phyloP scores from a whole-genome alignment of 2,888 invertebrate genomes.

The Loripinus fragilis region DNA sequence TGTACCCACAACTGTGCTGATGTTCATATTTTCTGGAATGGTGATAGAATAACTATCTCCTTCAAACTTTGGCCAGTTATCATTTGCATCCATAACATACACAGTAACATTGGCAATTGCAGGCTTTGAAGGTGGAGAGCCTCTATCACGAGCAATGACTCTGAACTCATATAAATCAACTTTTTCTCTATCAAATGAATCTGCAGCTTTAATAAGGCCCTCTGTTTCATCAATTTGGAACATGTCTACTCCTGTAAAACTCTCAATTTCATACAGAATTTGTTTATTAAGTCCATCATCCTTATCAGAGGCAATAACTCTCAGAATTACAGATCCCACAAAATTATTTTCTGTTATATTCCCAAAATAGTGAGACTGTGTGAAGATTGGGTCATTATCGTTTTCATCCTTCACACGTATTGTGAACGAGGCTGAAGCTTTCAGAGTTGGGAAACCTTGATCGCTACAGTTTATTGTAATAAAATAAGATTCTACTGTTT shows the following conservation, averaged over 20 bases:
- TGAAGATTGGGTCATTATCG: conserved; percentile 95
- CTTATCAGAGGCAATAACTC: conserved; percentile 92
- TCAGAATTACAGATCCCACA: conserved; percentile 87
- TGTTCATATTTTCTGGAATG: conserved; percentile 60
- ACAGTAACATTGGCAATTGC: conserved; percentile 58
- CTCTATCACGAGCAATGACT: conserved; percentile 61
- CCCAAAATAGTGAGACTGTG: conserved; percentile 55
- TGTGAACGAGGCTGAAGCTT: conserved; percentile 62
- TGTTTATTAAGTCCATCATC: conserved; percentile 60
- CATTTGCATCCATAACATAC: conserved; percentile 61
- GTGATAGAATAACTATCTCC: conserved; percentile 61
- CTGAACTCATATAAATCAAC: conserved; percentile 58
- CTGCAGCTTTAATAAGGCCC: conserved; percentile 61
- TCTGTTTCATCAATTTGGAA: conserved; percentile 55
- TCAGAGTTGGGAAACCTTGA: conserved; percentile 83
- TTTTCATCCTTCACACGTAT: conserved; percentile 91
- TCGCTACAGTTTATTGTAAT: conserved; percentile 86
- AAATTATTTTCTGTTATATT: conserved; percentile 68
- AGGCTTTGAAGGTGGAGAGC: conserved; percentile 24
- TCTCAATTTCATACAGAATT: conserved; percentile 51
- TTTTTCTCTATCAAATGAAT: conserved; percentile 65
- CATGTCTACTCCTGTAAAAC: conserved; percentile 35
- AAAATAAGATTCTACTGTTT: conserved; percentile 61
- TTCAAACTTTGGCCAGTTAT: conserved; percentile 60
- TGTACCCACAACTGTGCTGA: conserved; percentile 50